Evolutionary conservation across 2,113 vertebrate species (phyloP), one percentile per base, ranked within the genome.

Genomic region (Eurypyga helias): DNA sequence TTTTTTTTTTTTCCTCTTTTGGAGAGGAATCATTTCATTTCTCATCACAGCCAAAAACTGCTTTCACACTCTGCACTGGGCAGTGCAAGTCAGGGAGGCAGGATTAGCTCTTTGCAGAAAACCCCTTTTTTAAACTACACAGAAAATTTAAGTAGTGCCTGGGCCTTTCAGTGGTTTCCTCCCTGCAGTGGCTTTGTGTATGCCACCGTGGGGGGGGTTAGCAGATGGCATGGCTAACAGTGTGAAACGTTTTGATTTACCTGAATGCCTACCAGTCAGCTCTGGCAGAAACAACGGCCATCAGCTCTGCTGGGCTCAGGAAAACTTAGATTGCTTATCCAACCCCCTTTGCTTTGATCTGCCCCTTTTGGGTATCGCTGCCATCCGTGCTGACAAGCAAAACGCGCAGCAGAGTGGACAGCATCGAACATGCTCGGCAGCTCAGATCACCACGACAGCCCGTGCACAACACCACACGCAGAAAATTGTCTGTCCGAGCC

Each of bases 141-240:
- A 58, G 70, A 46, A 43, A 45, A n/a, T 0, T 29, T 23, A 65
- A 38, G n/a, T 1, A 7, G 6, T 8, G 8, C 28, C 69, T 36
- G 36, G 51, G 14, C 41, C 26, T 78, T 41, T 46, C 69, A 28
- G 33, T 14, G 21, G 24, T 54, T 45, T 16, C 34, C 24, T 33
- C 45, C 61, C 48, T 18, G 17, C 28, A 43, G 45, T 1, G 3
- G 17, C 17, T 75, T 48, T 34, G 25, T 4, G 2, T 20, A 1
- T 48, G 33, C 15, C 58, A 34, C 25, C 2, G 0, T 3, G 2
- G 31, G 29, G 41, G 41, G 25, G n/a, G 21, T 5, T 36, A 21
- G 64, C 60, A 82, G 61, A 38, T n/a, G 25, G 38, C 70, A 60
- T 0, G 4, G 51, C 73, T 36, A 78, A 45, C 49, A 65, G 41